Evolutionary conservation across 2,888 invertebrate genomes (phyloP).

Genomic region (Helleia helle): DNA sequence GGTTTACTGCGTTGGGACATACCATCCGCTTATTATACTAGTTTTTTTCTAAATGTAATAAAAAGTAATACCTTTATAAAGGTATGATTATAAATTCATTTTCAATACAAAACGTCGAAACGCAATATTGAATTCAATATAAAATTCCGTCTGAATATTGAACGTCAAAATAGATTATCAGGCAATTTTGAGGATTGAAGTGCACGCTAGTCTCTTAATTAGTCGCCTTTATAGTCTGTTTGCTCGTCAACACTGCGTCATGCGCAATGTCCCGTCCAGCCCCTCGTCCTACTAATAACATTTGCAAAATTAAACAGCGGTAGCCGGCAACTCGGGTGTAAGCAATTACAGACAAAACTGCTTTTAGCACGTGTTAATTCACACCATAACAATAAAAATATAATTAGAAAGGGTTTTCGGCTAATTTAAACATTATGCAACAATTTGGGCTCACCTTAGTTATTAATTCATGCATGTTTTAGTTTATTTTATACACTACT

Average conservation of each 20-base stretch:
- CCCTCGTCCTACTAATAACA: slow-evolving; percentile 38
- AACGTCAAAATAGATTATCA: slow-evolving; percentile 34
- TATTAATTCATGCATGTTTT: too few species aligned
- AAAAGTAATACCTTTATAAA: too few species aligned
- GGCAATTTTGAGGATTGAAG: slow-evolving; percentile 33
- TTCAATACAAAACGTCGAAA: too few species aligned
- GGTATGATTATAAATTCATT: too few species aligned
- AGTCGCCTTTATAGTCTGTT: slow-evolving; percentile 44
- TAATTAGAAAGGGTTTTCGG: slow-evolving; percentile 9
- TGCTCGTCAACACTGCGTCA: slow-evolving; percentile 29
- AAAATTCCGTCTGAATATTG: too few species aligned
- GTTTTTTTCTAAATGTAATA: too few species aligned
- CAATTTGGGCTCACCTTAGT: too few species aligned
- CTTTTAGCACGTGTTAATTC: slow-evolving; percentile 40
- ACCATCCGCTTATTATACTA: too few species aligned
- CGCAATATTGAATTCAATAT: too few species aligned
- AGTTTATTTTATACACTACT: too few species aligned
- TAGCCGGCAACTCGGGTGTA: slow-evolving; percentile 31
- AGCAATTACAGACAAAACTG: slow-evolving; percentile 40
- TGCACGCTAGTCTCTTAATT: slow-evolving; percentile 39
- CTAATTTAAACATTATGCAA: background rate
- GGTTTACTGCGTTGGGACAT: too few species aligned
- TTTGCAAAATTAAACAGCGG: slow-evolving; percentile 60
- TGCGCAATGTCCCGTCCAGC: slow-evolving; percentile 12
- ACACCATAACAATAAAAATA: slow-evolving; percentile 31